phyloP scores from a whole-genome alignment of 2,797 vertebrate species.

The Pygocentrus nattereri region DNA sequence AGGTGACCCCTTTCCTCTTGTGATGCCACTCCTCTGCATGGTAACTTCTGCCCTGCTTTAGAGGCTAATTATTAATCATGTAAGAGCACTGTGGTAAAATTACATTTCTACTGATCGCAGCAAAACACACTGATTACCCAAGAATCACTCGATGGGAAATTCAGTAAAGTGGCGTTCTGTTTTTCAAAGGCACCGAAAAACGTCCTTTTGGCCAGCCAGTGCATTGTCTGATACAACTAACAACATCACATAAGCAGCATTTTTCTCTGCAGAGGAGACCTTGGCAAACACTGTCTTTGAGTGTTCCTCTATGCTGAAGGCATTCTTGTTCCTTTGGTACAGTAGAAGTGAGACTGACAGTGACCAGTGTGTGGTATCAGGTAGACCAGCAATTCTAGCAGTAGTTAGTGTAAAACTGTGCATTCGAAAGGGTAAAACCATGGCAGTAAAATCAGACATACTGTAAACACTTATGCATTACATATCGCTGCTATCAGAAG shows the following conservation, averaged over 20 bases:
- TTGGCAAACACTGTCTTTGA: background rate
- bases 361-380: too few species aligned
- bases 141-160: background rate
- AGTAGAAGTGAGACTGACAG: background rate
- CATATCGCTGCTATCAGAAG: too few species aligned
- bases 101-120: slow-evolving; percentile 1
- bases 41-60: background rate
- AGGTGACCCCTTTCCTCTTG: slow-evolving; percentile 24
- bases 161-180: background rate
- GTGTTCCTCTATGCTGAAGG: background rate
- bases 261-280: background rate
- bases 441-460: too few species aligned
- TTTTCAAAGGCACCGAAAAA: background rate
- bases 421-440: too few species aligned
- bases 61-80: background rate
- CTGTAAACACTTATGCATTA: too few species aligned
- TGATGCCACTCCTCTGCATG: background rate
- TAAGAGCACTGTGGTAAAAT: background rate
- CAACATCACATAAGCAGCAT: background rate
- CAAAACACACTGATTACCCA: background rate
- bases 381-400: too few species aligned
- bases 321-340: too few species aligned
- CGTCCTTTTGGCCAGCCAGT: background rate
- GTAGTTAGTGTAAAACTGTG: too few species aligned
- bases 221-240: background rate